Conservation (phyloP, 2,888 invertebrate species). For the Machimus rusticus region DNA sequence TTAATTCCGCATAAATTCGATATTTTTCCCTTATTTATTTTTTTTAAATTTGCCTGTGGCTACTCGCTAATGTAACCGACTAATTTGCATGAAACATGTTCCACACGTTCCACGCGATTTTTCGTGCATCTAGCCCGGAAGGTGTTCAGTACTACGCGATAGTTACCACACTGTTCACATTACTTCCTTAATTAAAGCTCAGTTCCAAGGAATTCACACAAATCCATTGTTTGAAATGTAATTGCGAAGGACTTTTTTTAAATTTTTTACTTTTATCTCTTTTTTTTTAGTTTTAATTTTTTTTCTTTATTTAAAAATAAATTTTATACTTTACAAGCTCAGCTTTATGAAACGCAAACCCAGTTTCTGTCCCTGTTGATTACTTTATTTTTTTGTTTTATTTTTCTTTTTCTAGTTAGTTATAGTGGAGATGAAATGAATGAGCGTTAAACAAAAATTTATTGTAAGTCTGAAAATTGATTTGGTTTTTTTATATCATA, state of each 20-base stretch:
- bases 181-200: conserved; percentile 37
- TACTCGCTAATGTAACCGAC: background rate
- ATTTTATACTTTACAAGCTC: conserved; percentile 18
- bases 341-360: conserved; percentile 34
- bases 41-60: background rate
- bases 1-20: background rate
- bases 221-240: conserved; percentile 22
- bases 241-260: background rate
- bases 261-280: background rate
- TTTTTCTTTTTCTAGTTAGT: background rate
- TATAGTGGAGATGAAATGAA: background rate
- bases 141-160: background rate
- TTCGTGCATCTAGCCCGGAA: conserved; percentile 9
- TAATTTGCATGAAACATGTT: background rate
- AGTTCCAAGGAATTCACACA: conserved; percentile 38
- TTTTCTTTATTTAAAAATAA: background rate
- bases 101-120: background rate
- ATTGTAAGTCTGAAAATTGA: background rate
- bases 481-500: background rate
- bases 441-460: background rate
- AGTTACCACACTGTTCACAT: background rate
- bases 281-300: background rate
- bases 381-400: conserved; percentile 45
- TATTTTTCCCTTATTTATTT: background rate
- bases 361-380: conserved; percentile 45